Percentiles rank a stretch among this genome's conserved stretches.
Evolutionary conservation across 2,113 vertebrate genomes (phyloP).

Genomic region (Cervus canadensis): DNA sequence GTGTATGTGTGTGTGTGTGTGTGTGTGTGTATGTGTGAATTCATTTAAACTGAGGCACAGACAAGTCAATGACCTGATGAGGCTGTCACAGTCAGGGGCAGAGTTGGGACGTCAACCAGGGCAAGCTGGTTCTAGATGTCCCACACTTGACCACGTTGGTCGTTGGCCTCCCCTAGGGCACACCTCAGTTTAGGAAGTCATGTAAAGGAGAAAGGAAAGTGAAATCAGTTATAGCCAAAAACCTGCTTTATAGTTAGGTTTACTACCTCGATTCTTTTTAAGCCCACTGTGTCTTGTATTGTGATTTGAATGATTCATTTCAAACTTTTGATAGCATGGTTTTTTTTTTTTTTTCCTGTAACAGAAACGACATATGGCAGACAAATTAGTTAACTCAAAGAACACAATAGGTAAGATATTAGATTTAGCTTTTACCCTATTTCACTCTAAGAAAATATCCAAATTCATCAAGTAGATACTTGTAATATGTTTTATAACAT

Average conservation of each 20-base stretch:
- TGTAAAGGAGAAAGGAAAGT: neutral
- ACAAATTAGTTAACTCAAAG: conserved; percentile 95
- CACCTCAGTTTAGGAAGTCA: neutral
- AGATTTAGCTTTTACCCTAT: neutral
- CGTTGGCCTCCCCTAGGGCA: neutral
- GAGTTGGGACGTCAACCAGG: neutral
- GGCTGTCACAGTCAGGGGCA: neutral
- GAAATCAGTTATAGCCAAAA: neutral
- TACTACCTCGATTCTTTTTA: neutral
- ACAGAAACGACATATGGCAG: conserved; percentile 95
- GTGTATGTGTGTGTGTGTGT: neutral
- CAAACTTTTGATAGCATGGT: conserved; percentile 15
- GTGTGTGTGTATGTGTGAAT: neutral
- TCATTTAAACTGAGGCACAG: neutral
- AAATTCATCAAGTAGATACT: neutral
- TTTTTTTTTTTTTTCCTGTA: conserved; percentile 52
- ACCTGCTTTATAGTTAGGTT: neutral
- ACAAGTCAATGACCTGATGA: no score
- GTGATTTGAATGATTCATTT: neutral
- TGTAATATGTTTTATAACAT: neutral
- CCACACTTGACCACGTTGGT: neutral
- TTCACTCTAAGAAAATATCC: neutral
- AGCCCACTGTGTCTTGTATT: neutral
- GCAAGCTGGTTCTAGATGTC: neutral
- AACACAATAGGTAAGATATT: conserved; percentile 87